Percentiles rank a stretch among this genome's conserved stretches.
phyloP scores from a whole-genome alignment of 2,113 vertebrate genomes.

The Nesogale talazaci region DNA sequence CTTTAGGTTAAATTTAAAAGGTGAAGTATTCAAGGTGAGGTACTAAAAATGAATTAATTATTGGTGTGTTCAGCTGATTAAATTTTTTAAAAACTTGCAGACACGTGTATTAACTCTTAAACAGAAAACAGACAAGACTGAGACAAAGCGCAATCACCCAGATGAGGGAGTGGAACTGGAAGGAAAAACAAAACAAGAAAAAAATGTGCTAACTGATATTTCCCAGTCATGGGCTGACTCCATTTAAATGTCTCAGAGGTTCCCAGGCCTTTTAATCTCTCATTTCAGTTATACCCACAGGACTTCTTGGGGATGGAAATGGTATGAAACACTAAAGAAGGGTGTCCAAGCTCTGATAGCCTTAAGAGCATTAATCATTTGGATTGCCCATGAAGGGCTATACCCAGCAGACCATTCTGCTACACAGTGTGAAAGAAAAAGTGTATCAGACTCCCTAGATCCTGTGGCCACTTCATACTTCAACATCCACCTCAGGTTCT shows the following conservation, averaged over 20 bases:
- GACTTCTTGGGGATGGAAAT: neutral
- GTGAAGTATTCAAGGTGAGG: neutral
- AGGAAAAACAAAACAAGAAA: neutral
- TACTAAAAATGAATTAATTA: constrained; percentile 7
- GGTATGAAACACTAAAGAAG: neutral
- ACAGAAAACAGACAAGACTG: too few relatives aligned
- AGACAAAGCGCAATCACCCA: too few relatives aligned
- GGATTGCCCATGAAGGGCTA: neutral
- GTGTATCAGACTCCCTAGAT: neutral
- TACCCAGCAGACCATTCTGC: neutral
- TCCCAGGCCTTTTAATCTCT: neutral
- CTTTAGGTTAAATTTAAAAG: neutral
- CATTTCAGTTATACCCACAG: neutral
- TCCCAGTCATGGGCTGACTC: neutral
- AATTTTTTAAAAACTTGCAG: too few relatives aligned
- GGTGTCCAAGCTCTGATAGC: neutral
- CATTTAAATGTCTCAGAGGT: neutral
- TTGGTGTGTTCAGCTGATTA: neutral
- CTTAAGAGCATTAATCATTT: neutral
- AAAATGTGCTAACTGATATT: neutral
- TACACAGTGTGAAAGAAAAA: neutral
- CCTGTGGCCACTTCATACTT: neutral
- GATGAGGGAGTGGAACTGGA: neutral
- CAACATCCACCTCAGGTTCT: neutral
- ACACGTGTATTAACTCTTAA: too few relatives aligned